A percentile compares a stretch with the other conserved stretches of the same genome.
These are phyloP conservation scores for Rhipidura dahli DNA, from an alignment of 2,113 vertebrate species.

Conservation along the genomic window DNA sequence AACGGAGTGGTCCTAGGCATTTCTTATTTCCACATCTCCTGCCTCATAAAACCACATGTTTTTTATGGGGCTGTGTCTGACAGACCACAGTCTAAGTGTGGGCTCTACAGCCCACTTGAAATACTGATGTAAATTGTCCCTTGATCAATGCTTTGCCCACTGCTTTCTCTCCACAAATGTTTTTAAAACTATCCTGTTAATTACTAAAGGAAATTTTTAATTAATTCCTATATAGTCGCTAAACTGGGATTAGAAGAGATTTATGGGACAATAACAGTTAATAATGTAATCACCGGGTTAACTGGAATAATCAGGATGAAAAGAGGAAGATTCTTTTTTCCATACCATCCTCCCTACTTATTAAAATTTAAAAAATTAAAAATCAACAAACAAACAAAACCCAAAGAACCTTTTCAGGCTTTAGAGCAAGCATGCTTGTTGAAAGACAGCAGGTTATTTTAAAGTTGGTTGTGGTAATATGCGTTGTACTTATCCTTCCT, in stretches of 20 bases:
- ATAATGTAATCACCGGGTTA: background rate
- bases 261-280: background rate
- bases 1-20: background rate
- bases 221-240: background rate
- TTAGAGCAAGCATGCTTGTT: background rate
- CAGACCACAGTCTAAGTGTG: background rate
- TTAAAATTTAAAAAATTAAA: background rate
- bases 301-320: background rate
- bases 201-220: background rate
- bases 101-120: background rate
- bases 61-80: background rate
- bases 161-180: background rate
- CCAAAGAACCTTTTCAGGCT: background rate
- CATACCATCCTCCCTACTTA: rapidly evolving
- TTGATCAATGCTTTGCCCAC: background rate
- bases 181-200: background rate
- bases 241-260: background rate
- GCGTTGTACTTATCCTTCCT: background rate
- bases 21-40: background rate
- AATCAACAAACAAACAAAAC: background rate
- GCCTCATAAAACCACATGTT: background rate
- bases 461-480: background rate
- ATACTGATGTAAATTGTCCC: background rate
- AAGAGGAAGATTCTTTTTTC: background rate
- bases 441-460: background rate